These are phyloP conservation scores for Drosophila recens DNA, from an alignment of 2,888 invertebrate genomes.

Conservation along the genomic window DNA sequence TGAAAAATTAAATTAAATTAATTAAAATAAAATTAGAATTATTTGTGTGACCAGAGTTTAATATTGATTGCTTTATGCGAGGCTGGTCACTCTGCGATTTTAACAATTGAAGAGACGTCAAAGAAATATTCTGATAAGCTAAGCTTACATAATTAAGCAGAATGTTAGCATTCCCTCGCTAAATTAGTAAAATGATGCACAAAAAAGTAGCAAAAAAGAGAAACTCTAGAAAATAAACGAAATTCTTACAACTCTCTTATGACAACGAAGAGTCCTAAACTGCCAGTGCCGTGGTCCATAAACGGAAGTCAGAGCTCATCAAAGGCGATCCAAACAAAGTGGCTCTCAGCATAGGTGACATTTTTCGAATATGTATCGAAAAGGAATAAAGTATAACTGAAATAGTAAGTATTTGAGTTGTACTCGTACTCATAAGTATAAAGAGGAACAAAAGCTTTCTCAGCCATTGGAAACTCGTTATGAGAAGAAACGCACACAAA, in stretches of 20 bases:
- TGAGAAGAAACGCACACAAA: slow-evolving; percentile 65
- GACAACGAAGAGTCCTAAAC: slow-evolving; percentile 57
- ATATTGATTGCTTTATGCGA: not conserved
- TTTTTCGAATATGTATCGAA: slow-evolving; percentile 69
- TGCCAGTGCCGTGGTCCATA: slow-evolving; percentile 51
- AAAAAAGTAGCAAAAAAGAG: not conserved
- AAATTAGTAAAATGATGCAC: slow-evolving; percentile 17
- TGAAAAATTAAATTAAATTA: no score
- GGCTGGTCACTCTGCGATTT: not conserved
- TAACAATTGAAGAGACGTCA: not conserved
- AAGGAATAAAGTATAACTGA: slow-evolving; percentile 62
- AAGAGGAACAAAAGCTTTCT: slow-evolving; percentile 56
- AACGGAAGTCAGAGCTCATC: slow-evolving; percentile 72
- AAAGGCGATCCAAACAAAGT: slow-evolving; percentile 54
- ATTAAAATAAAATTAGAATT: no score
- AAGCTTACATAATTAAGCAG: slow-evolving; percentile 15
- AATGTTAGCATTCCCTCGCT: slow-evolving; percentile 19
- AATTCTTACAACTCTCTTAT: slow-evolving; percentile 77
- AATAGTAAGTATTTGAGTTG: slow-evolving; percentile 49
- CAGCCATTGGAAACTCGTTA: slow-evolving; percentile 73
- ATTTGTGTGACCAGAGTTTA: not conserved
- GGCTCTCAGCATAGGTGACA: slow-evolving; percentile 67
- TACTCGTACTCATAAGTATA: slow-evolving; percentile 22
- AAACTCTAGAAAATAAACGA: slow-evolving; percentile 1
- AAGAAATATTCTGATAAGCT: slow-evolving; percentile 5